These are phyloP conservation scores for Pegoplata infirma DNA, from an alignment of 2,888 invertebrate species.

Conservation along the genomic window DNA sequence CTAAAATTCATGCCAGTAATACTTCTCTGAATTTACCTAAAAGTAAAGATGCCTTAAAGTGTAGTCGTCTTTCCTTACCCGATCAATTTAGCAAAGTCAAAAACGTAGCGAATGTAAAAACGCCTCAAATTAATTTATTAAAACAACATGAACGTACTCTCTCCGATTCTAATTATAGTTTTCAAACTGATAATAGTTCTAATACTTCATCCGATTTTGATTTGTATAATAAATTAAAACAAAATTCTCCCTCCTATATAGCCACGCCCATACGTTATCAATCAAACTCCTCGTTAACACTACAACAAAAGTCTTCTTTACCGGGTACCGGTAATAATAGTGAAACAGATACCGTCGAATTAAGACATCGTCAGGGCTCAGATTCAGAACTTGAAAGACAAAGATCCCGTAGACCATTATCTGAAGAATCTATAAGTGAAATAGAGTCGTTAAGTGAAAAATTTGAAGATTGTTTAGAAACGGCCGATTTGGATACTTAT, in stretches of 20 bases:
- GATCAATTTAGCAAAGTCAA: conserved; percentile 75
- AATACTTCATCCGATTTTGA: conserved; percentile 77
- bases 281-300: conserved; percentile 73
- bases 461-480: conserved; percentile 80
- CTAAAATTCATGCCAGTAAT: conserved; percentile 77
- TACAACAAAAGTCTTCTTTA: conserved; percentile 58
- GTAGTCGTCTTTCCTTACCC: conserved; percentile 76
- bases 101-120: conserved; percentile 54
- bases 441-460: conserved; percentile 81
- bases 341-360: conserved; percentile 79
- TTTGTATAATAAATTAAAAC: conserved; percentile 76
- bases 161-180: conserved; percentile 77
- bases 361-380: conserved; percentile 78
- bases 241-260: conserved; percentile 72
- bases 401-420: conserved; percentile 85
- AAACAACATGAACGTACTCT: conserved; percentile 75
- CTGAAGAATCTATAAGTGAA: conserved; percentile 85
- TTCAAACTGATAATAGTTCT: conserved; percentile 77
- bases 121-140: conserved; percentile 65
- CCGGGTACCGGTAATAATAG: conserved; percentile 71
- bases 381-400: conserved; percentile 81
- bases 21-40: conserved; percentile 74
- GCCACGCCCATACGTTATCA: conserved; percentile 71
- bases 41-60: conserved; percentile 71
- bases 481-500: conserved; percentile 84